Evolutionary conservation across 1,140 invertebrate genomes (phyloP).

Genomic region (Zaprionus africanus): DNA sequence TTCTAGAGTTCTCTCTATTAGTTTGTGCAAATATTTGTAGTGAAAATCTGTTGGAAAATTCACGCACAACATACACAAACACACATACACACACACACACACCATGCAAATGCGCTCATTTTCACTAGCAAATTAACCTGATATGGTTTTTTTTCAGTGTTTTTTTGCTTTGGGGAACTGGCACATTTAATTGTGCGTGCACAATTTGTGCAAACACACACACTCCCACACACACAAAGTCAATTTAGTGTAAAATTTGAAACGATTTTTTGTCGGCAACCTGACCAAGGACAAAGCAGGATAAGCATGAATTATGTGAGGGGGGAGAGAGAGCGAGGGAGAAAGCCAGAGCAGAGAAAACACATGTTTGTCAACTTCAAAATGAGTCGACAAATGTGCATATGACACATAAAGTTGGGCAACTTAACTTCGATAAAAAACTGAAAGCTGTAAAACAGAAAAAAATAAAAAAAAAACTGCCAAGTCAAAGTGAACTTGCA

Average conservation of each 20-base stretch:
- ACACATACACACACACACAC: neutral
- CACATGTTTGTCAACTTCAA: constrained; percentile 53
- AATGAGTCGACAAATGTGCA: constrained; percentile 56
- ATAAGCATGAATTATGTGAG: constrained; percentile 13
- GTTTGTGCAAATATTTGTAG: constrained; percentile 56
- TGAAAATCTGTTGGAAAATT: constrained; percentile 23
- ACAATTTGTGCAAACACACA: constrained; percentile 54
- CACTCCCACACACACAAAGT: constrained; percentile 47
- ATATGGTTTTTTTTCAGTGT: constrained; percentile 1
- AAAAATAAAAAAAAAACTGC: constrained; percentile 24
- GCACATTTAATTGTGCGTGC: constrained; percentile 74
- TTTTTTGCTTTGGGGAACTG: constrained; percentile 32
- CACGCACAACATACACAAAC: neutral
- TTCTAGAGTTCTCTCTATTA: constrained; percentile 27
- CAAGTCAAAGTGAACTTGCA: constrained; percentile 43
- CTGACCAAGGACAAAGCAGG: constrained; percentile 28
- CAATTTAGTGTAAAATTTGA: constrained; percentile 81
- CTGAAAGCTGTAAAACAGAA: constrained; percentile 15
- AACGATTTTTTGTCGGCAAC: constrained; percentile 34
- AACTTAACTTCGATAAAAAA: constrained; percentile 52
- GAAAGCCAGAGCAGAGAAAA: constrained; percentile 9
- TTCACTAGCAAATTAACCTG: constrained; percentile 43
- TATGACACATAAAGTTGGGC: constrained; percentile 57
- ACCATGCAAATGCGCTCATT: constrained; percentile 24
- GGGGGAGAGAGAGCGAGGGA: neutral